Percentiles rank a stretch among this genome's conserved stretches.
Conservation (phyloP, 2,797 vertebrate genomes). For the Chelmon rostratus region DNA sequence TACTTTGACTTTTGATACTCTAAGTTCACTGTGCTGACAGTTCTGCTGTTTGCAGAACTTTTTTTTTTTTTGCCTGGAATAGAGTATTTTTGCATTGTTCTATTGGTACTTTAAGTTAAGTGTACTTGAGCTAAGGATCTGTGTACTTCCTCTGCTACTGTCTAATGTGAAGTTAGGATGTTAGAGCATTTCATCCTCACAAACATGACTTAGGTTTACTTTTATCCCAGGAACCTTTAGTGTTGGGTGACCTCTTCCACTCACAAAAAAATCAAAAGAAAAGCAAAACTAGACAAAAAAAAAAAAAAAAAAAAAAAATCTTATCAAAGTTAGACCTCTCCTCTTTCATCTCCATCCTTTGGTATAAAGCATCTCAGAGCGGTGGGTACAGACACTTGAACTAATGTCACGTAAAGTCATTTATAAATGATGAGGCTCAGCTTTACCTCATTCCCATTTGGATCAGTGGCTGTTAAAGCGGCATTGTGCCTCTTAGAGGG, state of each 20-base stretch:
- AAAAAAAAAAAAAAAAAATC: too few relatives aligned
- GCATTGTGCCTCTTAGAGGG: neutral
- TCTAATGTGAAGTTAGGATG: neutral
- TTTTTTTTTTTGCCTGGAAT: neutral
- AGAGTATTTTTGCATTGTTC: neutral
- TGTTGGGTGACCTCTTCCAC: neutral
- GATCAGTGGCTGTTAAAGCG: slow-evolving; percentile 17
- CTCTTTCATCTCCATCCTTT: slow-evolving; percentile 25
- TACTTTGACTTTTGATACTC: neutral
- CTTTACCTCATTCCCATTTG: slow-evolving; percentile 12
- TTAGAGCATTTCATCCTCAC: neutral
- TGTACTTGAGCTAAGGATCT: neutral
- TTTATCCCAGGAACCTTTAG: neutral
- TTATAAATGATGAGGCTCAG: slow-evolving; percentile 22
- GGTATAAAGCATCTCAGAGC: slow-evolving; percentile 18
- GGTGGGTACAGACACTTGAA: slow-evolving; percentile 27
- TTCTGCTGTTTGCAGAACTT: neutral
- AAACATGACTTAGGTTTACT: neutral
- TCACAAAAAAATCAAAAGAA: slow-evolving; percentile 7
- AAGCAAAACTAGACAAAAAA: neutral
- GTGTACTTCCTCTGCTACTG: neutral
- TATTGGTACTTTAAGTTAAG: neutral
- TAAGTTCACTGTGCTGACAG: neutral
- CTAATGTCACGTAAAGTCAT: slow-evolving; percentile 16
- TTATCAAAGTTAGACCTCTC: slow-evolving; percentile 21